Percentiles rank a stretch among this genome's conserved stretches.
These are phyloP conservation scores for Luffia ferchaultella DNA, from an alignment of 2,888 invertebrate species.

Conservation along the genomic window DNA sequence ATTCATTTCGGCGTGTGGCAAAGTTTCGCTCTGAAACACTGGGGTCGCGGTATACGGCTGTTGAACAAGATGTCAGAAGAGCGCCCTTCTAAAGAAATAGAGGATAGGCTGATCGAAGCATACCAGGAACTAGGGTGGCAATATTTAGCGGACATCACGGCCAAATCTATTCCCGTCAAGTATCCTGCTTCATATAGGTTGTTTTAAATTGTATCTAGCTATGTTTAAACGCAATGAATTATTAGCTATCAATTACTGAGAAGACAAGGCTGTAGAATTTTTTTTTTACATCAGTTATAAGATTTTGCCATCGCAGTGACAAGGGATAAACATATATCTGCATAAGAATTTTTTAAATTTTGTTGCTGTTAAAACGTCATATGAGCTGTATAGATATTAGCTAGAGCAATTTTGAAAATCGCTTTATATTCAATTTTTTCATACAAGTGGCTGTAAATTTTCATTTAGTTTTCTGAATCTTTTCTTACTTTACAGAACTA, in stretches of 20 bases:
- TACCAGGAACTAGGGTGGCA: constrained; percentile 75
- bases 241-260: not conserved
- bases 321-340: no score
- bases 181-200: constrained; percentile 75
- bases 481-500: no score
- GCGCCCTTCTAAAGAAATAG: constrained; percentile 76
- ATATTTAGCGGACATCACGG: constrained; percentile 67
- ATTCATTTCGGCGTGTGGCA: constrained; percentile 85
- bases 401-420: no score
- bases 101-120: constrained; percentile 71
- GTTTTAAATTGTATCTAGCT: constrained; percentile 61
- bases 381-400: no score
- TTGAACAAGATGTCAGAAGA: constrained; percentile 83
- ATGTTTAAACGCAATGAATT: not conserved
- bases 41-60: constrained; percentile 83
- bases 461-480: no score
- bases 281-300: not conserved
- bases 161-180: constrained; percentile 69
- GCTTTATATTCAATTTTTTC: no score
- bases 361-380: not conserved
- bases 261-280: not conserved
- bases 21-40: constrained; percentile 78
- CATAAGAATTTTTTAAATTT: not conserved
- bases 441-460: no score
- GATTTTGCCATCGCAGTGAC: no score